Evolutionary conservation across 1,140 invertebrate genomes (phyloP).

Genomic region (Delia radicum): DNA sequence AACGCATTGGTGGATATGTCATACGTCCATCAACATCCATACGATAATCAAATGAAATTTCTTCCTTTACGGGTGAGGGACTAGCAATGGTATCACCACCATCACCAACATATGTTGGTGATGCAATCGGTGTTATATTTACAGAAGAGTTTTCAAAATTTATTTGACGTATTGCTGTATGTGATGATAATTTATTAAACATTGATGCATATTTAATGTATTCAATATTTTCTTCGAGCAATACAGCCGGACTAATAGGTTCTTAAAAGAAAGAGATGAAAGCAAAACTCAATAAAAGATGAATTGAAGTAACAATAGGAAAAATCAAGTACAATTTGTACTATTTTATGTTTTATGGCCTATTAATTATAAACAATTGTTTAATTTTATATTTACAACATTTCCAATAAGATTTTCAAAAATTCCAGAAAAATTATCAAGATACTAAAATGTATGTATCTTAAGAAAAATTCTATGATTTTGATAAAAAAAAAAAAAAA

Average conservation of each 20-base stretch:
- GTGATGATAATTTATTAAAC: background rate
- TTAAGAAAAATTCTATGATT: too few relatives aligned
- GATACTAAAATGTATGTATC: too few relatives aligned
- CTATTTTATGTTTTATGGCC: background rate
- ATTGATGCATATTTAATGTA: background rate
- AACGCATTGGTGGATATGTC: background rate
- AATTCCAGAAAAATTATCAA: too few relatives aligned
- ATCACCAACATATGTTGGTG: background rate
- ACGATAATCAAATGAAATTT: background rate
- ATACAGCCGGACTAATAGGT: background rate
- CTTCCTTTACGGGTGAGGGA: background rate
- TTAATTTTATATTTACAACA: background rate
- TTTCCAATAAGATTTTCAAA: background rate
- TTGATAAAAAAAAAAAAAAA: too few relatives aligned
- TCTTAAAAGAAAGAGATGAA: background rate
- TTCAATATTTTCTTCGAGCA: background rate
- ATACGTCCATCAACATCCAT: conserved; percentile 1
- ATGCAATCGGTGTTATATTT: background rate
- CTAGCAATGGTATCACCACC: conserved; percentile 17
- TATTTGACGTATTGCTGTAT: background rate
- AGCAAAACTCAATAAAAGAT: background rate
- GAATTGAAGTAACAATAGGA: background rate
- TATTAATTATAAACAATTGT: background rate
- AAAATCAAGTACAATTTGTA: too few relatives aligned
- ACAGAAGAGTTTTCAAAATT: background rate